Evolutionary conservation across 2,797 vertebrate species (phyloP).

Genomic region (Uromys caudimaculatus): DNA sequence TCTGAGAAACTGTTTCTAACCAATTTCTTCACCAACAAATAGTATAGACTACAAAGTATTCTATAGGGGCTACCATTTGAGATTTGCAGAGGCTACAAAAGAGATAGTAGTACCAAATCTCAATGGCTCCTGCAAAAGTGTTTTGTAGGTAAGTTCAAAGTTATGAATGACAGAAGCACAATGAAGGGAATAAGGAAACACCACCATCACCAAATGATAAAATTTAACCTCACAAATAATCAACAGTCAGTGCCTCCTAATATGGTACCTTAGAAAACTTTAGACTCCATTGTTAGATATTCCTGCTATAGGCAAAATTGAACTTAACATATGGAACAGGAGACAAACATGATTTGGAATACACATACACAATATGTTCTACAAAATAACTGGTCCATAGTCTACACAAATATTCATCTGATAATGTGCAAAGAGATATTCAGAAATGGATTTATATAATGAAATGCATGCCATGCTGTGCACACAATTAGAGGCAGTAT

Average conservation of each 20-base stretch:
- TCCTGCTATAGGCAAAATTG: neutral
- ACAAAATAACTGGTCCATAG: neutral
- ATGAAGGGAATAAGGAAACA: neutral
- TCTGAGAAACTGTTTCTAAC: neutral
- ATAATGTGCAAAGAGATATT: neutral
- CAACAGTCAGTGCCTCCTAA: neutral
- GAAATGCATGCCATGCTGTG: neutral
- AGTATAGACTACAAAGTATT: neutral
- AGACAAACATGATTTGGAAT: neutral
- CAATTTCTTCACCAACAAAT: neutral
- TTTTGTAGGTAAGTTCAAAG: neutral
- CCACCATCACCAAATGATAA: neutral
- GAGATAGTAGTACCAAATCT: neutral
- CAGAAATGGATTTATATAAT: neutral
- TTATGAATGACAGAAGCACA: neutral
- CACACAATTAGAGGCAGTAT: neutral
- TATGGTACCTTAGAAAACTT: neutral
- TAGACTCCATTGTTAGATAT: neutral
- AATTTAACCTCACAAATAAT: neutral
- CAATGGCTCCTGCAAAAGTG: neutral
- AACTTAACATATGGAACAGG: neutral
- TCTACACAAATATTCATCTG: neutral
- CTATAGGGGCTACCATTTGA: neutral
- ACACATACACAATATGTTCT: neutral
- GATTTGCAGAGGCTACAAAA: neutral